These are phyloP conservation scores for Brachionus manjavacas DNA, from an alignment of 1,140 invertebrate genomes.

Conservation along the genomic window DNA sequence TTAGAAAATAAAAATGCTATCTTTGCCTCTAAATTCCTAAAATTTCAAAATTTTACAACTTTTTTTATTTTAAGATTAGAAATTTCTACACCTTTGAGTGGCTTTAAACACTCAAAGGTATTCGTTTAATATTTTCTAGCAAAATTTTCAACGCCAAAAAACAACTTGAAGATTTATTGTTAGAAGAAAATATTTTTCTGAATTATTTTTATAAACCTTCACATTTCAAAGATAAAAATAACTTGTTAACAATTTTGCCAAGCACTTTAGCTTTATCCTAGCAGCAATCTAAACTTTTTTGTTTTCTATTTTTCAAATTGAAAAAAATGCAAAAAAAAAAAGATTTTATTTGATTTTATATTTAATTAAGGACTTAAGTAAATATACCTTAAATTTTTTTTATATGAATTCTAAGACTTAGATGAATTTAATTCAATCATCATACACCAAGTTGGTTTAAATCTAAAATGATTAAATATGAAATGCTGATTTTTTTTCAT, in stretches of 20 bases:
- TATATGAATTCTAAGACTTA: neutral
- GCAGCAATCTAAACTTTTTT: neutral
- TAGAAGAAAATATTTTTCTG: neutral
- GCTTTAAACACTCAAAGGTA: neutral
- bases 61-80: neutral
- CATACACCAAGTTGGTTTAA: neutral
- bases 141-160: neutral
- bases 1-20: conserved; percentile 23
- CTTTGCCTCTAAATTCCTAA: neutral
- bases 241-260: neutral
- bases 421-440: neutral
- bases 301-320: neutral
- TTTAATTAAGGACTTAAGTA: neutral
- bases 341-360: neutral
- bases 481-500: neutral
- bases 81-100: neutral
- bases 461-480: neutral
- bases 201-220: neutral
- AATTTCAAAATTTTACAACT: neutral
- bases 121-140: neutral
- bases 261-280: neutral
- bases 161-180: neutral
- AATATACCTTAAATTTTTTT: neutral
- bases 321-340: neutral
- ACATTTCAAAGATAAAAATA: neutral